These are phyloP conservation scores for Lasioglossum vierecki DNA, from an alignment of 2,888 invertebrate species.

Conservation along the genomic window DNA sequence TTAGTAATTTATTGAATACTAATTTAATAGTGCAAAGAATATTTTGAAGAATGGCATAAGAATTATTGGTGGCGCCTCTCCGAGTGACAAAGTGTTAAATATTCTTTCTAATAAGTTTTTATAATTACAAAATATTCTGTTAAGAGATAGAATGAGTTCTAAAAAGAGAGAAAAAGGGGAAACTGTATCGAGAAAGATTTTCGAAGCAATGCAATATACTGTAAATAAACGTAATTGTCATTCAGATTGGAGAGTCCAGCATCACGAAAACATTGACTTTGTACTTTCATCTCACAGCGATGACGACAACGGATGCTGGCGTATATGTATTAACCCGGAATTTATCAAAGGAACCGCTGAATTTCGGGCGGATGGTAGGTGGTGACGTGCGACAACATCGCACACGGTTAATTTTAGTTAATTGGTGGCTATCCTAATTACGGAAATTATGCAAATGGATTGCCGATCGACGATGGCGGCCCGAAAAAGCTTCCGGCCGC, in stretches of 20 bases:
- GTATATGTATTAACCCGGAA: slow-evolving; percentile 44
- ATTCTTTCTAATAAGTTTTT: no score
- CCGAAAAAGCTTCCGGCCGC: slow-evolving; percentile 12
- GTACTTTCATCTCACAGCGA: not conserved
- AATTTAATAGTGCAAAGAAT: no score
- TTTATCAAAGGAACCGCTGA: slow-evolving; percentile 60
- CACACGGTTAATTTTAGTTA: slow-evolving; percentile 66
- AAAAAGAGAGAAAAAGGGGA: not conserved
- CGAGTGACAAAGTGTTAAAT: no score
- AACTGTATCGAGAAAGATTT: not conserved
- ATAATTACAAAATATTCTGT: not conserved
- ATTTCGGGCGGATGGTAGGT: slow-evolving; percentile 43
- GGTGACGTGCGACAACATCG: slow-evolving; percentile 40
- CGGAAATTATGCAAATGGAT: slow-evolving; percentile 69
- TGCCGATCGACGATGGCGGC: slow-evolving; percentile 18
- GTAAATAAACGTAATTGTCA: not conserved
- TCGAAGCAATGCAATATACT: not conserved
- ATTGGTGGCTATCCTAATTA: slow-evolving; percentile 66
- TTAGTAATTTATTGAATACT: no score
- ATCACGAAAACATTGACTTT: not conserved
- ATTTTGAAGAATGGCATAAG: no score
- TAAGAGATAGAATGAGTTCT: no score
- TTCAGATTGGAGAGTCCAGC: not conserved
- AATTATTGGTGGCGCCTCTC: no score
- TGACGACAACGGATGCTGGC: not conserved